Base-by-base conservation (phyloP, 2,113 vertebrate species). In the Canis aureus region DNA sequence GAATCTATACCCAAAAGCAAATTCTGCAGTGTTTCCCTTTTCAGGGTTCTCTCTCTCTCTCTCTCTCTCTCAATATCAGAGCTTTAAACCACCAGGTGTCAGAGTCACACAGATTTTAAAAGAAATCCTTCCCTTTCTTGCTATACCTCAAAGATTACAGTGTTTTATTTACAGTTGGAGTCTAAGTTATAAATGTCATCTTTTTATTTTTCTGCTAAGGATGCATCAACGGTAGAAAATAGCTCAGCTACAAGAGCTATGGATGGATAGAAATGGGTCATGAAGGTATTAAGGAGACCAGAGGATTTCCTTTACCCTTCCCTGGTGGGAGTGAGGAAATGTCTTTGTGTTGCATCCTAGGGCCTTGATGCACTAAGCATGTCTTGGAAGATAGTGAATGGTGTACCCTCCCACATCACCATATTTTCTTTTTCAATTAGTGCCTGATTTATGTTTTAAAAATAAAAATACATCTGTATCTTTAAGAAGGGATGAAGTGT, bases 51-150 rank as follows among this genome's bases (percentile, higher is more conserved):
- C 2, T n/a, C 64, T 60, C 59, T 22, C 22, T 67, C 66, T 67
- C 13, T 13, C 27, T 66, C 27, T 67, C 15, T 67, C 3, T 62
- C 0, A 62, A 20, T 27, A n/a, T 25, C 32, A 80, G 53, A 86
- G 64, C 29, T 78, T 93, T 81, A 66, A 89, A 89, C 66, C 53
- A 94, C 78, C 49, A 73, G 83, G 25, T 92, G 87, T 92, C 93
- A 95, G 53, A 60, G 29, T 85, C 51, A 5, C 51, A 9, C 27
- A 43, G 81, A 76, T 92, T 82, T 92, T 92, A 32, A 82, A 78
- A 87, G 8, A 73, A 80, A 60, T 91, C 38, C 29, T 78, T 55
- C 27, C 2, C 53, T 85, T 83, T 95, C 59, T 66, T 91, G 29
- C 29, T 55, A 0, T 71, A 27, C 13, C 8, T 94, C 78, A 49